phyloP scores from a whole-genome alignment of 2,888 invertebrate genomes.

The Ceriagrion tenellum region DNA sequence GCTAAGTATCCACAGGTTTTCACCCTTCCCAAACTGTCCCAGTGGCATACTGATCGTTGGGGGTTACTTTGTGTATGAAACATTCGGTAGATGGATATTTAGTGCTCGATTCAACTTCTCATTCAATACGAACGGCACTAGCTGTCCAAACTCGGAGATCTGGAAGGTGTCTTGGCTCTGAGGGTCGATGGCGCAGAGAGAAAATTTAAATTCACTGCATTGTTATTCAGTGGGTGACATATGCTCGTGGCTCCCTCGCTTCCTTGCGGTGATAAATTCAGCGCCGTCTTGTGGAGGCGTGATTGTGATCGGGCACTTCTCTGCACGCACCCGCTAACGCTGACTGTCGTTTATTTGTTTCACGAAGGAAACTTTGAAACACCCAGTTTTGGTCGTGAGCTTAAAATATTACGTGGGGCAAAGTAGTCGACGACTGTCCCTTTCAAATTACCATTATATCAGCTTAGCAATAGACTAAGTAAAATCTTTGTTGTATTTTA shows the following conservation, averaged over 20 bases:
- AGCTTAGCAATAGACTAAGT: too few relatives aligned
- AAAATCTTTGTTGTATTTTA: too few relatives aligned
- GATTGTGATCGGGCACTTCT: not conserved
- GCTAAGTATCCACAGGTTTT: too few relatives aligned
- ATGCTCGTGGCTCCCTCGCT: not conserved
- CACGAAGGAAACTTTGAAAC: not conserved
- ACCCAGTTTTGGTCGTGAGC: not conserved
- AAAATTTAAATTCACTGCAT: not conserved
- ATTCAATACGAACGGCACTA: not conserved
- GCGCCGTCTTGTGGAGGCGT: not conserved
- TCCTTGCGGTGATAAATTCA: not conserved
- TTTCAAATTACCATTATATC: too few relatives aligned
- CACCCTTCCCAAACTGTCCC: too few relatives aligned
- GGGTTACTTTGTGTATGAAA: not conserved
- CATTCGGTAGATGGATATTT: not conserved
- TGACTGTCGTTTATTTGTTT: not conserved
- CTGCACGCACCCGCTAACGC: not conserved
- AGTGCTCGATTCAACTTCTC: not conserved
- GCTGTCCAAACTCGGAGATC: not conserved
- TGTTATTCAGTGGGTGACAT: not conserved
- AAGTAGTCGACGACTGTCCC: too few relatives aligned
- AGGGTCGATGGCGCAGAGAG: not conserved
- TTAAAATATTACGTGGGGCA: too few relatives aligned
- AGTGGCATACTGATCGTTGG: too few relatives aligned
- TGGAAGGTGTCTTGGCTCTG: not conserved